These are phyloP conservation scores for Nemopilema nomurai DNA, from an alignment of 30 jellyfish, hydroid and myxozoan species.

Conservation along the genomic window DNA sequence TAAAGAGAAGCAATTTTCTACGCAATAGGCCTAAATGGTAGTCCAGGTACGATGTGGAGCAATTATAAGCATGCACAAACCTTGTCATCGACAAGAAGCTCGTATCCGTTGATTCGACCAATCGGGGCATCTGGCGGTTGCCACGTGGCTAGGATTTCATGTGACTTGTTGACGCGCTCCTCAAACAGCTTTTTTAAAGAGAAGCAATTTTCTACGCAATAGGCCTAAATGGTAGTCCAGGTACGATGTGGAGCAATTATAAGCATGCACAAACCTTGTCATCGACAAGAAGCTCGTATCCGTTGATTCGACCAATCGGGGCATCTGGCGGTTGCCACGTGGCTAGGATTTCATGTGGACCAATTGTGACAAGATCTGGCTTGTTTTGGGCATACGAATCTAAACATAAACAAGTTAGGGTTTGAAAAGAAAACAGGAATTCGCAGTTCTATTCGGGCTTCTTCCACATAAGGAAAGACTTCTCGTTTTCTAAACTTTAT, in stretches of 20 bases:
- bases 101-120: slow-evolving; percentile 90
- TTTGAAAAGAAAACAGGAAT: background rate
- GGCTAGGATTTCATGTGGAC: slow-evolving; percentile 81
- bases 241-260: background rate
- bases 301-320: slow-evolving; percentile 83
- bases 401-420: background rate
- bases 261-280: slow-evolving; percentile 81
- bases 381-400: slow-evolving; percentile 85
- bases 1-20: too few species aligned
- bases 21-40: too few species aligned
- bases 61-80: slow-evolving; percentile 30
- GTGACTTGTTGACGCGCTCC: too few species aligned
- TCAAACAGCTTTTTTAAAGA: too few species aligned
- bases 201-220: too few species aligned
- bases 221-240: too few species aligned
- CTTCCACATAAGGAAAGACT: too few species aligned
- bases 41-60: too few species aligned
- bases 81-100: slow-evolving; percentile 82
- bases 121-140: slow-evolving; percentile 89
- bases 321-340: slow-evolving; percentile 95
- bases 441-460: too few species aligned
- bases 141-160: slow-evolving; percentile 84
- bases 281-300: slow-evolving; percentile 80
- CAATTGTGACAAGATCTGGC: slow-evolving; percentile 77
- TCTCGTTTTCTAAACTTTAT: too few species aligned